These are phyloP conservation scores for Brachionus asplanchnoidis DNA, from an alignment of 1,140 invertebrate species.

Conservation along the genomic window DNA sequence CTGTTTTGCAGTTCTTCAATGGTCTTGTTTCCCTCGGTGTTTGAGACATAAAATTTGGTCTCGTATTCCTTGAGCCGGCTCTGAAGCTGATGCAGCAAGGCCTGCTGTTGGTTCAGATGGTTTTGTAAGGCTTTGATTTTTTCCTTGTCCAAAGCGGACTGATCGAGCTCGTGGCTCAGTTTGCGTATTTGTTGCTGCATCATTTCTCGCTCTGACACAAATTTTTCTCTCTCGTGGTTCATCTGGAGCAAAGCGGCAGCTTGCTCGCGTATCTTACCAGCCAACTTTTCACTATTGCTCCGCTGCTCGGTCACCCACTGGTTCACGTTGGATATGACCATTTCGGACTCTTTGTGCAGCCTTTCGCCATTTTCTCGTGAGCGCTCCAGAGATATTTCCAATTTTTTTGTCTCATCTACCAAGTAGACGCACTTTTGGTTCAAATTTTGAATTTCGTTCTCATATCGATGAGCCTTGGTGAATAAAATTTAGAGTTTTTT, in stretches of 20 bases:
- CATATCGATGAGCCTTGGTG: conserved; percentile 40
- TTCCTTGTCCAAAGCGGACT: background rate
- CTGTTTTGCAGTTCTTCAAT: conserved; percentile 35
- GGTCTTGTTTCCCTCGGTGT: conserved; percentile 27
- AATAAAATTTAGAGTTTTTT: conserved; percentile 42
- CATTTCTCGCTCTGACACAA: background rate
- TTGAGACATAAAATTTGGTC: conserved; percentile 46
- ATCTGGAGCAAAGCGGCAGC: background rate
- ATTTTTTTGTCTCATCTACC: conserved; percentile 51
- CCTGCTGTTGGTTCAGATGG: conserved; percentile 54
- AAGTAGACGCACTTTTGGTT: conserved; percentile 51
- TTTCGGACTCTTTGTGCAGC: conserved; percentile 54
- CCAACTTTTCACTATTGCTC: conserved; percentile 20
- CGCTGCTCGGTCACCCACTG: conserved; percentile 56
- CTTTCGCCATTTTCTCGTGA: conserved; percentile 53
- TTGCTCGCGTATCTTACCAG: conserved; percentile 2
- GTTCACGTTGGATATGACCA: conserved; percentile 56
- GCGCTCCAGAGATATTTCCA: conserved; percentile 52
- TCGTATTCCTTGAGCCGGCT: conserved; percentile 54
- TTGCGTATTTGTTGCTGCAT: background rate
- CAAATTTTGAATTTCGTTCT: conserved; percentile 48
- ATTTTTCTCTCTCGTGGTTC: conserved; percentile 19
- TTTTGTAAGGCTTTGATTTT: conserved; percentile 50
- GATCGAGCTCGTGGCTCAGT: background rate
- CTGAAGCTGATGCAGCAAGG: conserved; percentile 52